These are phyloP conservation scores for Toxotes jaculatrix DNA, from an alignment of 2,113 vertebrate genomes.

Conservation along the genomic window DNA sequence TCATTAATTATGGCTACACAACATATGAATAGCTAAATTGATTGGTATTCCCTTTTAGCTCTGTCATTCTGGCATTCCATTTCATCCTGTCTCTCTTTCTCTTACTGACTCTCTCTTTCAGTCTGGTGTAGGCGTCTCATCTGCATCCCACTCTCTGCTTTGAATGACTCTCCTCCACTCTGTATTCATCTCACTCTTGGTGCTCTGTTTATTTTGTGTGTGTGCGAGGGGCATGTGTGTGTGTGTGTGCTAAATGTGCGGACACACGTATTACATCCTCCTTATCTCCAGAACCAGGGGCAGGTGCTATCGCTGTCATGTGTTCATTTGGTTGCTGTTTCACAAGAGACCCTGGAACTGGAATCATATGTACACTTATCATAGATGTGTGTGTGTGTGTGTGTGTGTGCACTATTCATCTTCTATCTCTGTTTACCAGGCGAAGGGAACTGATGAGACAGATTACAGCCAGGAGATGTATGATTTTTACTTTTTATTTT, in stretches of 20 bases:
- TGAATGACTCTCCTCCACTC: conserved; percentile 72
- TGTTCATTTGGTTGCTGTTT: conserved; percentile 63
- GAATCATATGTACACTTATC: conserved; percentile 41
- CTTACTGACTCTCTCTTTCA: conserved; percentile 35
- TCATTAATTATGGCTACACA: conserved; percentile 51
- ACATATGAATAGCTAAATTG: conserved; percentile 46
- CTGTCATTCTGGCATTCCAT: conserved; percentile 33
- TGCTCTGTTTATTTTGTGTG: conserved; percentile 64
- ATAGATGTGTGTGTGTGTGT: too few species aligned
- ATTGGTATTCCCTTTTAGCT: conserved; percentile 59
- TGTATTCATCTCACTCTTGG: conserved; percentile 72
- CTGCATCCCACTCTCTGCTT: conserved; percentile 72
- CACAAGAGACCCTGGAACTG: conserved; percentile 40
- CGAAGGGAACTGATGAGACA: conserved; percentile 20
- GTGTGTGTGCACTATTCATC: background rate
- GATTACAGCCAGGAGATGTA: conserved; percentile 34
- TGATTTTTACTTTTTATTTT: background rate
- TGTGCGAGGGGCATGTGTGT: conserved; percentile 10
- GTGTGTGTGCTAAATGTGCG: conserved; percentile 54
- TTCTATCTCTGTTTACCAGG: conserved; percentile 53
- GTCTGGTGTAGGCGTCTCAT: conserved; percentile 75
- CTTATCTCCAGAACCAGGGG: conserved; percentile 72
- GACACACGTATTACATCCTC: conserved; percentile 70
- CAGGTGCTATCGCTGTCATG: conserved; percentile 60
- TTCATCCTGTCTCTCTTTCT: conserved; percentile 40